These are phyloP conservation scores for Haemorhous mexicanus DNA, from an alignment of 2,113 vertebrate genomes.

Conservation along the genomic window DNA sequence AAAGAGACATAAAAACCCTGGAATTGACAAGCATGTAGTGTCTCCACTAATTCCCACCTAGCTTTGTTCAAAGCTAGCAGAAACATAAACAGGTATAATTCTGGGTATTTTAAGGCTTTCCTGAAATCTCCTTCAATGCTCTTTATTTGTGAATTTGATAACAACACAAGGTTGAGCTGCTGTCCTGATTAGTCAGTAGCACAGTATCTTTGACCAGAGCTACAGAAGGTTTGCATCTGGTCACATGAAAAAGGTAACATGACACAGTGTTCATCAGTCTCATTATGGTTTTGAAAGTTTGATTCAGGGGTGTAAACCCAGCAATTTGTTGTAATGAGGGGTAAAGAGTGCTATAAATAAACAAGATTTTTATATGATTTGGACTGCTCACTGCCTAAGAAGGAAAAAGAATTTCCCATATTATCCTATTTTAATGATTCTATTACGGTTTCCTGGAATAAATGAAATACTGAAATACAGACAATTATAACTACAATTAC, in stretches of 20 bases:
- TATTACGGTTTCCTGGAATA: neutral
- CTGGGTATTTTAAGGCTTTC: neutral
- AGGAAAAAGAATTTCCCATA: neutral
- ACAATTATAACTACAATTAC: neutral
- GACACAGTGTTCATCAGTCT: neutral
- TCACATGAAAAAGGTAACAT: neutral
- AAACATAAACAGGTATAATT: neutral
- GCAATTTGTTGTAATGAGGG: neutral
- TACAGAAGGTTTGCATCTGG: neutral
- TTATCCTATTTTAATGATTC: neutral
- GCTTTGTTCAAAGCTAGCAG: neutral
- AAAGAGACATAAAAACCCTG: neutral
- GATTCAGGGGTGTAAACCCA: neutral
- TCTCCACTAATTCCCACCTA: neutral
- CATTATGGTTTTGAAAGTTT: neutral
- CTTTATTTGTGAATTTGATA: neutral
- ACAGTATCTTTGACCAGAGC: neutral
- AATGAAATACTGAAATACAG: neutral
- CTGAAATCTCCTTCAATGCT: neutral
- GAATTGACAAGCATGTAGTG: neutral
- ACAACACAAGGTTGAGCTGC: neutral
- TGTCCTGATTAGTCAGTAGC: neutral
- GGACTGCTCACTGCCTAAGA: neutral
- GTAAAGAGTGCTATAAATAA: neutral
- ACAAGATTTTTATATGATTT: neutral